Evolutionary conservation across 2,797 vertebrate genomes (phyloP).

Genomic region (Poeciliopsis infans): DNA sequence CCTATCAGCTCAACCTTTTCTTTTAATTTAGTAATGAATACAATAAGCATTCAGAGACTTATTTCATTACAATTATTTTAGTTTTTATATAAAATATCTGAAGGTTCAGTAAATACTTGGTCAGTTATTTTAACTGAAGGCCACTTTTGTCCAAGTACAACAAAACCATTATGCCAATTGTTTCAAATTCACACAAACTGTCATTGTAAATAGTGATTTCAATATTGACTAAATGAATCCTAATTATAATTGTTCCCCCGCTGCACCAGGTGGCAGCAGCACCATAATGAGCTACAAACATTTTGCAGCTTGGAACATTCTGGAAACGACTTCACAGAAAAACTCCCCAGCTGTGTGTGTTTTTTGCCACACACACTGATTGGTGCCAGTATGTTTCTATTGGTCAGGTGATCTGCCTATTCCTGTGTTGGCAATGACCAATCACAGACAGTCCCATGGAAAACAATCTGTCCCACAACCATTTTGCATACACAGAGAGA

Average conservation of each 20-base stretch:
- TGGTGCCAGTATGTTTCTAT: neutral
- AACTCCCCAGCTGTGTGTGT: neutral
- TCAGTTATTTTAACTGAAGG: neutral
- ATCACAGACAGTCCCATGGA: neutral
- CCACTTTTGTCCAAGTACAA: neutral
- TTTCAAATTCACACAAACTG: neutral
- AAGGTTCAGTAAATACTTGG: neutral
- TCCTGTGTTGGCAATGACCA: neutral
- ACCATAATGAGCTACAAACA: neutral
- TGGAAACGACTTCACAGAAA: neutral
- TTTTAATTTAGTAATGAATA: neutral
- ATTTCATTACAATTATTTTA: neutral
- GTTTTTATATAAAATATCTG: neutral
- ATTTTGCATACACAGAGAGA: neutral
- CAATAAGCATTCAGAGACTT: neutral
- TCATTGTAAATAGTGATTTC: neutral
- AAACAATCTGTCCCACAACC: neutral
- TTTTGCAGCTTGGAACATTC: neutral
- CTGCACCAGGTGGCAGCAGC: neutral
- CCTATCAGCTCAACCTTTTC: neutral
- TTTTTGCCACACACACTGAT: neutral
- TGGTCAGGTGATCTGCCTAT: neutral
- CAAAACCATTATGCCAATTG: neutral
- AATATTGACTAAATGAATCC: neutral
- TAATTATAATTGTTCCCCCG: neutral